Base-by-base conservation (phyloP, 2,113 vertebrate genomes). In the Eubucco bourcierii region DNA sequence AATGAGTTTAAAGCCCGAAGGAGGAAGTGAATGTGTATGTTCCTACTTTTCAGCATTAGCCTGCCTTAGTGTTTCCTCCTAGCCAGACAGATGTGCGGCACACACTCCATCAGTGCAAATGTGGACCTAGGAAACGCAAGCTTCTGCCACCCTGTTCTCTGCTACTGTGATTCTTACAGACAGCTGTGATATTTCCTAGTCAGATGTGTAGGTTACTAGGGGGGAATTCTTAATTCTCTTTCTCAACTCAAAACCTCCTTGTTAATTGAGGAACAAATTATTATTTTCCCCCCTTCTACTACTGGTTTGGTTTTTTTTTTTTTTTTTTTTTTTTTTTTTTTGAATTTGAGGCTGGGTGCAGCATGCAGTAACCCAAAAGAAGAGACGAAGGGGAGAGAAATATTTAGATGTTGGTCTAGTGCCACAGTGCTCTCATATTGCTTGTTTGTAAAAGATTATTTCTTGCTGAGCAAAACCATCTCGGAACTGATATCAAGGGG, bases 1-100 rank as follows among this genome's bases (percentile, higher is more conserved):
- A 25, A 65, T 93, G 67, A 80, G 63, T 95, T 91, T 94, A 84
- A 79, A 95, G 55, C 82, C 52, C 87, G 78, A 77, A 79, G 46
- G 33, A 72, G 41, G 41, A 66, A 81, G 64, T 50, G 72, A 61
- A 77, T 29, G 27, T 89, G 19, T 29, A 9, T n/a, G 3, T 83
- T 90, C 56, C 66, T 82, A 61, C 23, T 75, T 84, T 83, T 72
- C 34, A 29, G 67, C 47, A 6, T 77, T 71, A 80, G 44, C 47
- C 25, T 80, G 25, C 66, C 39, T 88, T 4, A 0, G 23, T 68
- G 56, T 78, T 82, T 53, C 55, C 78, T 84, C 81, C 31, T 64
- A 52, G 34, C 58, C 33, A 34, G 73, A 37, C 39, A 88, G n/a
- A 28, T 75, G 18, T 4, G 28, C 94, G 68, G 47, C 46, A 34